Evolutionary conservation across 2,888 invertebrate genomes (phyloP), one percentile per base, ranked within the genome.

Genomic region (Lacanobia wlatinum): DNA sequence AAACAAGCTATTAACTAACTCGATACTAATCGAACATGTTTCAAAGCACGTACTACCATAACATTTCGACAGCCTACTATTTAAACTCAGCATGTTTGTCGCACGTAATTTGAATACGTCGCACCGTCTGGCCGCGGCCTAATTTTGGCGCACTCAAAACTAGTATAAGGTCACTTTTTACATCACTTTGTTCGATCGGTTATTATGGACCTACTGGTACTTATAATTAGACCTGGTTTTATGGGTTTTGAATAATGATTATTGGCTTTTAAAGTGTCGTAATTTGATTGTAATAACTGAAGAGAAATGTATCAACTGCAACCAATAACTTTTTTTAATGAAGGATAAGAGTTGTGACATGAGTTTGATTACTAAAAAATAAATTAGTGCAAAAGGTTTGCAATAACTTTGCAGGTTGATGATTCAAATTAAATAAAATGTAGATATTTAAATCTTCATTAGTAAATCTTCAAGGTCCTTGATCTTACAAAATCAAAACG

Each of bases 151-250:
- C 62, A 76, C 69, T 71, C 48, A n/a, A 76, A 78, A 56, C 43
- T 68, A 74, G 77, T 73, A 43, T 76, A 85, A 84, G 84, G 85
- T 80, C 85, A 62, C 55, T 84, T 84, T 84, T 84, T 80, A 74
- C 79, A 82, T 79, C 60, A 74, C 63, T 66, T 60, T 9, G 16
- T 64, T 53, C 59, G 62, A 80, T 78, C 52, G 10, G 58, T 28
- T 43, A 62, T 53, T 21, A 43, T 18, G 60, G 40, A 40, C n/a
- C 18, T 16, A 28, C 40, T 21, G 40, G 58, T 74, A 56, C 64
- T 56, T 60, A 66, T 76, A 67, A 78, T 77, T 48, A 53, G 63
- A 64, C 58, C 62, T 64, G 64, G 60, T 56, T 16, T 23, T 53
- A 67, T 82, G 46, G 46, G n/a, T 43, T 82, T 56, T 63, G 1